Evolutionary conservation across 2,888 invertebrate species (phyloP).

Genomic region (Acanthosoma haemorrhoidale): DNA sequence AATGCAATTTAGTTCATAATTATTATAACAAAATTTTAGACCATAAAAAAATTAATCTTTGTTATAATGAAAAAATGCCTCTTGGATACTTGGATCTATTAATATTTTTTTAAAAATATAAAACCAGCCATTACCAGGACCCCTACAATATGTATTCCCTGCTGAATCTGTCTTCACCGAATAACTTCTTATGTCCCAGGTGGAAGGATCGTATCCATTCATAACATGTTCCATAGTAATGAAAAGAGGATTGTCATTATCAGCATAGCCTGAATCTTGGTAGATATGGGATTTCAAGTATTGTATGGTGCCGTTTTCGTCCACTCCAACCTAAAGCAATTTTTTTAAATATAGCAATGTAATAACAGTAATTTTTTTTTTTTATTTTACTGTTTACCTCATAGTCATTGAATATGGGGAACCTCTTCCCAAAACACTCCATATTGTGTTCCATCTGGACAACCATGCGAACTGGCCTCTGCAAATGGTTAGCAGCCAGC

Average conservation of each 20-base stretch:
- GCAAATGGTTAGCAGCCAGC: conserved; percentile 59
- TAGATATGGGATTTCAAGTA: conserved; percentile 54
- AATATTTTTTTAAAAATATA: no score
- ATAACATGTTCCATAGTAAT: background rate
- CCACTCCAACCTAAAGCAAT: conserved; percentile 49
- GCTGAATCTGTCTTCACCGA: conserved; percentile 60
- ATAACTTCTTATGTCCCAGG: conserved; percentile 52
- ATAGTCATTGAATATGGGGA: conserved; percentile 57
- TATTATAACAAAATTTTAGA: no score
- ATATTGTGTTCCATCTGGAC: conserved; percentile 68
- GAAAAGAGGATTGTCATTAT: conserved; percentile 35
- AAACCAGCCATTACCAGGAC: conserved; percentile 64
- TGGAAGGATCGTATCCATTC: conserved; percentile 55
- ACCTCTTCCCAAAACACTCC: conserved; percentile 62
- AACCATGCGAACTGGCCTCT: conserved; percentile 65
- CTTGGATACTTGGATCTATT: no score
- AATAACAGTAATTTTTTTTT: background rate
- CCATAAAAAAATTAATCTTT: no score
- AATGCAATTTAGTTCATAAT: no score
- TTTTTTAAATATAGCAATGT: background rate
- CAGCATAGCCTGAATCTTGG: conserved; percentile 49
- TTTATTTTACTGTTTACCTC: no score
- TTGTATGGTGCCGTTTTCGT: conserved; percentile 60
- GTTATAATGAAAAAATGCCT: no score
- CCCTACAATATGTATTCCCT: conserved; percentile 63